A percentile compares a stretch with the other conserved stretches of the same genome.
phyloP scores from a whole-genome alignment of 2,797 vertebrate genomes.

The Enteromius thamalakanensis region DNA sequence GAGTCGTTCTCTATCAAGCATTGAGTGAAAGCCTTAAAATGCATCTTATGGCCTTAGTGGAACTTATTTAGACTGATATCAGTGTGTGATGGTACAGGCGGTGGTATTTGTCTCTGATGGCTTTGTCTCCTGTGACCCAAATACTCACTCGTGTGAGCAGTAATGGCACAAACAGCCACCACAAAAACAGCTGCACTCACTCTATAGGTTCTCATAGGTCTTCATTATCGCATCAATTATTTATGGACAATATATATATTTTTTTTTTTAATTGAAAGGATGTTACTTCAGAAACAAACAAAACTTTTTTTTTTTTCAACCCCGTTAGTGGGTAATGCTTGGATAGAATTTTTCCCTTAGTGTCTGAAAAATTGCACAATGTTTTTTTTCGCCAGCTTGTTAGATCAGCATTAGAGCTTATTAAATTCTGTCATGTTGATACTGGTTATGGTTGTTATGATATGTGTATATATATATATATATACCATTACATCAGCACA shows the following conservation, averaged over 20 bases:
- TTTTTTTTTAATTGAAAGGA: background rate
- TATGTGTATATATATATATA: slow-evolving; percentile 19
- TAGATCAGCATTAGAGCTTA: slow-evolving; percentile 69
- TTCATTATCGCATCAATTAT: background rate
- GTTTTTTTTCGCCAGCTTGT: background rate
- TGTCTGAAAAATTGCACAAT: background rate
- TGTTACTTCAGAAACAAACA: background rate
- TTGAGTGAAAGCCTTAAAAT: slow-evolving; percentile 6
- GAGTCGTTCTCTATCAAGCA: background rate
- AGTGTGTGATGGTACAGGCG: slow-evolving; percentile 49
- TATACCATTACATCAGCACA: background rate
- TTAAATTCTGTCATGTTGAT: slow-evolving; percentile 63
- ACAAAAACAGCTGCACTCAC: slow-evolving; percentile 63
- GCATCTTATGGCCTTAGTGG: background rate
- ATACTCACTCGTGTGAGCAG: slow-evolving; percentile 70
- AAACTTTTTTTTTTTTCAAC: background rate
- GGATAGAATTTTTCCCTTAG: background rate
- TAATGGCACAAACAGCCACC: slow-evolving; percentile 69
- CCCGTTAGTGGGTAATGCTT: background rate
- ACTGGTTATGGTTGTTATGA: slow-evolving; percentile 72
- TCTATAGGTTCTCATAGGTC: background rate
- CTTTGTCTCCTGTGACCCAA: slow-evolving; percentile 78
- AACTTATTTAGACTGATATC: background rate
- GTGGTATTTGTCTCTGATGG: slow-evolving; percentile 41
- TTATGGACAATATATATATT: background rate